These are phyloP conservation scores for Sebastes hopkinsi DNA, from an alignment of 2,797 vertebrate genomes.

Conservation along the genomic window DNA sequence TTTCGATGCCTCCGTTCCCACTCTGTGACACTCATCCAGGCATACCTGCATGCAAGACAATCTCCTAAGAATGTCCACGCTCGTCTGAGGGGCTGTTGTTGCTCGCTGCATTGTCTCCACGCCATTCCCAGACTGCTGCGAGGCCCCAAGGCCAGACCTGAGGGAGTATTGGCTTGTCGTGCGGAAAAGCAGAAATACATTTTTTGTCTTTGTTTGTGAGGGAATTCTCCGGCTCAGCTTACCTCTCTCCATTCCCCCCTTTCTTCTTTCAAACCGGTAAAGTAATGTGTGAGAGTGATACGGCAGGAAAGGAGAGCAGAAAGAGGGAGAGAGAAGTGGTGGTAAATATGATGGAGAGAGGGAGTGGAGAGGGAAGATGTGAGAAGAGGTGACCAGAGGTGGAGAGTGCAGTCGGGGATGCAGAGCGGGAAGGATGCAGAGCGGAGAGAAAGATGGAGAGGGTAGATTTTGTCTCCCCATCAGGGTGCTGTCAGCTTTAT, in stretches of 20 bases:
- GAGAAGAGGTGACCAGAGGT: conserved; percentile 25
- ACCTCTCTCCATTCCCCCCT: conserved; percentile 15
- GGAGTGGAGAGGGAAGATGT: neutral
- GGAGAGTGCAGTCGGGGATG: neutral
- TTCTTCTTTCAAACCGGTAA: neutral
- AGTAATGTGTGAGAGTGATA: conserved; percentile 32
- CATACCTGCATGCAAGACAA: conserved; percentile 78
- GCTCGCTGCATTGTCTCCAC: conserved; percentile 56
- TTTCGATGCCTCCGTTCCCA: conserved; percentile 54
- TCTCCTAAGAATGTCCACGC: conserved; percentile 72
- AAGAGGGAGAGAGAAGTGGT: neutral
- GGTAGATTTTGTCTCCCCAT: conserved; percentile 62
- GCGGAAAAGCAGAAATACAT: conserved; percentile 66
- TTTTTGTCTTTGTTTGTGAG: conserved; percentile 63
- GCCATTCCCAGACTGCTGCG: conserved; percentile 57
- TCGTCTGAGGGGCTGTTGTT: conserved; percentile 73
- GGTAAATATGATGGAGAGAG: conserved; percentile 4
- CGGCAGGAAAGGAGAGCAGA: conserved; percentile 2
- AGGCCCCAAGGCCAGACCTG: conserved; percentile 55
- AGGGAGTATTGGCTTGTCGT: conserved; percentile 80
- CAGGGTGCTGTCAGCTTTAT: conserved; percentile 79
- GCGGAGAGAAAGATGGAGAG: conserved; percentile 36
- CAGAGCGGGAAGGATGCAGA: neutral
- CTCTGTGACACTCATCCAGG: conserved; percentile 57
- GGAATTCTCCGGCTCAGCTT: conserved; percentile 57